These are phyloP conservation scores for Sphaerophoria taeniata DNA, from an alignment of 2,888 invertebrate species.

Conservation along the genomic window DNA sequence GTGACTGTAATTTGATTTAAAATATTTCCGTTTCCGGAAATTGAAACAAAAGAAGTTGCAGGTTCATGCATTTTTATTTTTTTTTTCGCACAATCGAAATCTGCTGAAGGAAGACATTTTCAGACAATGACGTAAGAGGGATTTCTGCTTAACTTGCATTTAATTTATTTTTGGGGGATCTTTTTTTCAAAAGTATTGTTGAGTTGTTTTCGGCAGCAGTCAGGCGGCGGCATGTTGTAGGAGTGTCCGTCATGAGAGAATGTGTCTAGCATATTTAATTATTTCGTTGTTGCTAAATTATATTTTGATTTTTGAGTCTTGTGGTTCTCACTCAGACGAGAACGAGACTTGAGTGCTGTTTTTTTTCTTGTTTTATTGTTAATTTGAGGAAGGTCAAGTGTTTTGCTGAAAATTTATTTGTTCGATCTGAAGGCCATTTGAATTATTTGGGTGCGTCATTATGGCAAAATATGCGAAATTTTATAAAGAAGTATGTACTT, in stretches of 20 bases:
- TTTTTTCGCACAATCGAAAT: conserved; percentile 4
- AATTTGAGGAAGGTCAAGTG: conserved; percentile 69
- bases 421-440: conserved; percentile 15
- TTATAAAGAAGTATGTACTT: not conserved
- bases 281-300: conserved; percentile 7
- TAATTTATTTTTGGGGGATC: conserved; percentile 32
- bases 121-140: conserved; percentile 67
- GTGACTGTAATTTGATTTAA: not conserved
- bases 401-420: conserved; percentile 28
- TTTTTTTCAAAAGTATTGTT: conserved; percentile 2
- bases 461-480: not conserved
- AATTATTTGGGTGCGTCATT: conserved; percentile 28
- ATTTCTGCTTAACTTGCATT: conserved; percentile 42
- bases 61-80: not conserved
- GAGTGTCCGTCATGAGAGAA: conserved; percentile 17
- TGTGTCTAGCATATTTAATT: conserved; percentile 40
- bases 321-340: not conserved
- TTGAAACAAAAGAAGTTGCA: not conserved
- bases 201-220: not conserved
- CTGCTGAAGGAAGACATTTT: conserved; percentile 43
- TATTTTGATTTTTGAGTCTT: not conserved
- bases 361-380: too few relatives aligned
- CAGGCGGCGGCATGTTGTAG: not conserved
- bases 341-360: conserved; percentile 23
- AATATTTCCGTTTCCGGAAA: conserved; percentile 16